Evolutionary conservation across 2,113 vertebrate genomes (phyloP), one percentile per base, ranked within the genome.

Genomic region (Mionectes macconnelli): DNA sequence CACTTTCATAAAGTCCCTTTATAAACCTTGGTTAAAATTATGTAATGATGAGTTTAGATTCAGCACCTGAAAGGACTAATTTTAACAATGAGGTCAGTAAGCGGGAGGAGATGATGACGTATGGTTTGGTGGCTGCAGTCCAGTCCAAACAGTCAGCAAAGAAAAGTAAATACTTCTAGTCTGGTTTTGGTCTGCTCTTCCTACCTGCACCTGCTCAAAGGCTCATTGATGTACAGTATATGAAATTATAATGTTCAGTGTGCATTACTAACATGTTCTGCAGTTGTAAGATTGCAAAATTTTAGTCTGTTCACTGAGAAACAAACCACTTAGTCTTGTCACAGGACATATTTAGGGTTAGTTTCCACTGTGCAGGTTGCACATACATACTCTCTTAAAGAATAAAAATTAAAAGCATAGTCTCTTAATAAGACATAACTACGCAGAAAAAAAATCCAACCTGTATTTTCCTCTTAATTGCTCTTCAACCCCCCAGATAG

Each of bases 141-240:
- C 95, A 97, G 87, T 90, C 62, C 73, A 96, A 97, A 95, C 68
- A 94, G 70, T 84, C 39, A 78, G 59, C 14, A 62, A 79, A 64
- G 52, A 49, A 94, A 96, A 87, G 49, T 69, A 94, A 97, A 96
- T 59, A 96, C 16, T 68, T 85, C 44, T 93, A 66, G 55, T 94
- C 90, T 97, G 92, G 33, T 44, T 88, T 79, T 94, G 64, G 47
- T 95, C 69, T 96, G 28, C 24, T 92, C 42, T 50, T 97, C 37
- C 33, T 76, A 87, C 45, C 64, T 91, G 50, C 94, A 96, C 68
- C 82, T 96, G 92, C 73, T 96, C 88, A 96, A 97, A 96, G 92
- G 68, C 39, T 55, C 22, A 73, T 39, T 96, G 88, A 91, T 53
- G n/a, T 90, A 83, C 21, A 44, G 23, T 52, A 45, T 52, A 68